Percentiles rank a stretch among this genome's conserved stretches.
phyloP scores from a whole-genome alignment of 2,797 vertebrate species.

The Onychomys leucogaster region DNA sequence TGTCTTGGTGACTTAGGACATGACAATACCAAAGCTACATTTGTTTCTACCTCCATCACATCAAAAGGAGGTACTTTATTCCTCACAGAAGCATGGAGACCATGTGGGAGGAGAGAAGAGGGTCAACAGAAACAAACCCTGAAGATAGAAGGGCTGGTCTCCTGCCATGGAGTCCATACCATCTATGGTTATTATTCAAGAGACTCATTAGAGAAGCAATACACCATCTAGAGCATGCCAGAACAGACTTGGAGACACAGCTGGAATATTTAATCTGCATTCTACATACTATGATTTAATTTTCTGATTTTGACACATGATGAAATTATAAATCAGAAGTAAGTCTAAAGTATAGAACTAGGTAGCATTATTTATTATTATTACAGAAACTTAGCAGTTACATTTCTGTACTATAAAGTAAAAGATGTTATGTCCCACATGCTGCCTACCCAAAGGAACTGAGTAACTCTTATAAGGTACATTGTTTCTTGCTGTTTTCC shows the following conservation, averaged over 20 bases:
- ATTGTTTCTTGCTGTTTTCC: constrained; percentile 38
- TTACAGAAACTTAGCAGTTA: constrained; percentile 8
- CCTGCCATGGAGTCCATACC: too few species aligned
- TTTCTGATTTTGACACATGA: constrained; percentile 18
- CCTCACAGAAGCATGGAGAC: neutral
- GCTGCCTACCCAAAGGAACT: neutral
- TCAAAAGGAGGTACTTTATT: neutral
- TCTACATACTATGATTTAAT: neutral
- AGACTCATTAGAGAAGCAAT: neutral
- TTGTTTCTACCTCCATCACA: neutral
- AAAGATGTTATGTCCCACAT: neutral
- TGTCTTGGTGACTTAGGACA: neutral
- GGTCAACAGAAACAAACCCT: neutral
- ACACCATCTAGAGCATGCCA: neutral
- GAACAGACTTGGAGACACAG: neutral
- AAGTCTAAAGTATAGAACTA: constrained; percentile 39
- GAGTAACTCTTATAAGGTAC: neutral
- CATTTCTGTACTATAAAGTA: neutral
- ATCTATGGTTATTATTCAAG: neutral
- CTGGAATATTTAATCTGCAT: neutral
- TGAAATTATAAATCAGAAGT: constrained; percentile 32
- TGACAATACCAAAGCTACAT: neutral
- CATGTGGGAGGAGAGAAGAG: neutral
- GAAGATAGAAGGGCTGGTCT: neutral
- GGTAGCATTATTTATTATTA: constrained; percentile 25